Percentiles rank a stretch among this genome's conserved stretches.
Evolutionary conservation across 2,797 vertebrate species (phyloP).

Genomic region (Leucoraja ocellata): DNA sequence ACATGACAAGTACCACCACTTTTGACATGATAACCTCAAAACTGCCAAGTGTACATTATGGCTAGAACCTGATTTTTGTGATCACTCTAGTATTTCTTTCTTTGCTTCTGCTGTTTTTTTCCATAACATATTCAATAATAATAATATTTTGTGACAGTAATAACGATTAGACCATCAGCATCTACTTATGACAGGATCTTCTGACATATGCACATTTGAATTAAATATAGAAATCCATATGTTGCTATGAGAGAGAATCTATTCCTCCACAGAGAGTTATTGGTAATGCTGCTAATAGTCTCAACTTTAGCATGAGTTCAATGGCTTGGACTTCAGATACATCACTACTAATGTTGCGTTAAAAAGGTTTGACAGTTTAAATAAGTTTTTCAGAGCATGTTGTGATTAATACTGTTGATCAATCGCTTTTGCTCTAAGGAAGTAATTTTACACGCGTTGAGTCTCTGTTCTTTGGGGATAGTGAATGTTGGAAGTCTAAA

Average conservation of each 20-base stretch:
- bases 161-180: not conserved
- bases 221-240: not conserved
- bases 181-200: not conserved
- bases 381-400: not conserved
- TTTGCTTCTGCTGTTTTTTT: not conserved
- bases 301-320: not conserved
- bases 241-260: not conserved
- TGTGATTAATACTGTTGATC: not conserved
- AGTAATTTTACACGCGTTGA: not conserved
- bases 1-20: not conserved
- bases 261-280: not conserved
- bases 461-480: not conserved
- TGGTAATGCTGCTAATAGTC: not conserved
- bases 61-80: not conserved
- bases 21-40: slow-evolving; percentile 24
- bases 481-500: not conserved
- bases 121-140: not conserved
- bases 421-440: not conserved
- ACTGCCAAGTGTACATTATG: not conserved
- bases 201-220: not conserved
- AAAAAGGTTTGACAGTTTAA: not conserved
- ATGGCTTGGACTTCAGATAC: not conserved
- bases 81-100: not conserved
- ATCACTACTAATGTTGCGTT: not conserved
- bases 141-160: not conserved